Evolutionary conservation across 2,797 vertebrate species (phyloP).

Genomic region (Alcedo quadribrachys): DNA sequence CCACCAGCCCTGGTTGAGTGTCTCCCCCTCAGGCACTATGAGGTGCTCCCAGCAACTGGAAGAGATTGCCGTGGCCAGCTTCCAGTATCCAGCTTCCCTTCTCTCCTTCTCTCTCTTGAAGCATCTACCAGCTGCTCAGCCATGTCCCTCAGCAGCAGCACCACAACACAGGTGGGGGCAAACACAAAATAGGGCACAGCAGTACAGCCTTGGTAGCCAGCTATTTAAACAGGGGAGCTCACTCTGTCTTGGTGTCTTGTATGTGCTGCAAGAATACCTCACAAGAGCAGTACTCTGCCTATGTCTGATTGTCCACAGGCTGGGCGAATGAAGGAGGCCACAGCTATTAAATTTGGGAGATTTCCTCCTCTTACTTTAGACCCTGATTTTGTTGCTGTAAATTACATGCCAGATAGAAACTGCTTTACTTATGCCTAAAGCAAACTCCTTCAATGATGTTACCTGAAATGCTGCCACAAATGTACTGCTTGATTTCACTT

Average conservation of each 20-base stretch:
- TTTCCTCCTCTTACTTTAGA: not conserved
- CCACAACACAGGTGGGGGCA: not conserved
- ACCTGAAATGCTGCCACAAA: not conserved
- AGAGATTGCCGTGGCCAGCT: fast-evolving
- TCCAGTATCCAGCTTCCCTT: not conserved
- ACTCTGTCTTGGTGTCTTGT: not conserved
- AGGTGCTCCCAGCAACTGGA: not conserved
- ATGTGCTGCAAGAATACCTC: not conserved
- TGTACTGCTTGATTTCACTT: not conserved
- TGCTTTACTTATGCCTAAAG: not conserved
- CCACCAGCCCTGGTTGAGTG: fast-evolving
- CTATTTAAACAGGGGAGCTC: not conserved
- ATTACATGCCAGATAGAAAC: not conserved
- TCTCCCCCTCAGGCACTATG: not conserved
- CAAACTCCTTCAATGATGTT: not conserved
- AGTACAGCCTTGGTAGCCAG: not conserved
- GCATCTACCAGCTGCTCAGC: not conserved
- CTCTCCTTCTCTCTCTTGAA: not conserved
- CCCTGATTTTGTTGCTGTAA: not conserved
- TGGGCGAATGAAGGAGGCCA: not conserved
- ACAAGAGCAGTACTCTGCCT: not conserved
- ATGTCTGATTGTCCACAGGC: not conserved
- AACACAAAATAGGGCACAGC: not conserved
- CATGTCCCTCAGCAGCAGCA: not conserved
- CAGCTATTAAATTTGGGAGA: not conserved